phyloP scores from a whole-genome alignment of 2,113 vertebrate species.

The Pholis gunnellus region DNA sequence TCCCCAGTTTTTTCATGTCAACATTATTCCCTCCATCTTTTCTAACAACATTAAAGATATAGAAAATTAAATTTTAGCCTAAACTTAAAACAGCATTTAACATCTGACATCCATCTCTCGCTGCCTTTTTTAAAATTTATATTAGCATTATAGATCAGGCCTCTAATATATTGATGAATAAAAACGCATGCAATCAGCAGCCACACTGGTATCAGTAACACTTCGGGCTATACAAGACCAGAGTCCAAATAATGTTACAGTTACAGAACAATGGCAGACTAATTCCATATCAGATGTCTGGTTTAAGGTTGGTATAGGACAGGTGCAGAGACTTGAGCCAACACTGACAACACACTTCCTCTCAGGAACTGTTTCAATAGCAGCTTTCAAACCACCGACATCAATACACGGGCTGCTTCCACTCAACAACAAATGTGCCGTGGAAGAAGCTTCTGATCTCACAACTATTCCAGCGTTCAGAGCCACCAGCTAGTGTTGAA shows the following conservation, averaged over 20 bases:
- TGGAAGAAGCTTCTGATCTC: background rate
- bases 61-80: background rate
- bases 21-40: background rate
- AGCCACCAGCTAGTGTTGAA: background rate
- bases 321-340: conserved; percentile 16
- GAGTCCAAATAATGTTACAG: background rate
- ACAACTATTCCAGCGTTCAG: background rate
- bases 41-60: background rate
- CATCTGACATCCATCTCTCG: background rate
- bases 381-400: background rate
- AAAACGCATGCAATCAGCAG: background rate
- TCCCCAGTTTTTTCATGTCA: background rate
- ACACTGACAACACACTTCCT: conserved; percentile 14
- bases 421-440: background rate
- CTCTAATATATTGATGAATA: background rate
- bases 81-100: background rate
- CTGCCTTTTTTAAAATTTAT: background rate
- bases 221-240: background rate
- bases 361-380: background rate
- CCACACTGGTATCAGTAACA: background rate
- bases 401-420: background rate
- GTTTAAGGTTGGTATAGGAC: background rate
- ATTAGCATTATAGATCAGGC: background rate
- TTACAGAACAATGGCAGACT: background rate
- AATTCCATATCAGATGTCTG: background rate